Evolutionary conservation across 2,113 vertebrate species (phyloP).

Genomic region (Cranoglanis bouderius): DNA sequence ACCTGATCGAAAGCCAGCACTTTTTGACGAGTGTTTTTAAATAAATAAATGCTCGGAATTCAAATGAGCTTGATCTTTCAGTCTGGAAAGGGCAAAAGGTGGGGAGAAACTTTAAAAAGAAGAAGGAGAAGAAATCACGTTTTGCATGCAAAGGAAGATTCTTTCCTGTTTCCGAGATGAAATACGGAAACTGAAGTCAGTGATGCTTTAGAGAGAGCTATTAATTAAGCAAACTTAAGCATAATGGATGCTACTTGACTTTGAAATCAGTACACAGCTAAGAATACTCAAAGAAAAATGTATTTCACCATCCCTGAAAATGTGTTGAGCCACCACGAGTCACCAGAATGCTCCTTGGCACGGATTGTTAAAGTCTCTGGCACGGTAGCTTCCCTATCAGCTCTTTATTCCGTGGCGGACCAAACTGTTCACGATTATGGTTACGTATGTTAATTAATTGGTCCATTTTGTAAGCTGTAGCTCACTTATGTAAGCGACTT

Average conservation of each 20-base stretch:
- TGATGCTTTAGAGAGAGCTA: neutral
- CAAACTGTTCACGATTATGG: neutral
- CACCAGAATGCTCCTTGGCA: neutral
- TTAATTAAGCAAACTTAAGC: neutral
- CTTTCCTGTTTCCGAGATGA: neutral
- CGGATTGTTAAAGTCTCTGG: neutral
- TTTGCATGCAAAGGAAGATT: neutral
- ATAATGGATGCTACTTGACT: neutral
- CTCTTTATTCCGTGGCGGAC: neutral
- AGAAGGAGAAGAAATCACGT: neutral
- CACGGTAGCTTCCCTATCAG: neutral
- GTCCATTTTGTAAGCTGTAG: neutral
- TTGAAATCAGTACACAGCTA: neutral
- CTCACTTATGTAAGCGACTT: neutral
- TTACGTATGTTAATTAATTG: neutral
- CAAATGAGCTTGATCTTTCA: conserved; percentile 54
- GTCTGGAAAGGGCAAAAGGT: conserved; percentile 33
- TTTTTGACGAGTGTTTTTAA: conserved; percentile 50
- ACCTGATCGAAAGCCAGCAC: conserved; percentile 55
- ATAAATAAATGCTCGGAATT: conserved; percentile 51
- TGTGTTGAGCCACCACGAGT: neutral
- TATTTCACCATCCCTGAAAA: neutral
- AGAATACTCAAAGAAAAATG: neutral
- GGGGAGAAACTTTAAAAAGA: neutral
- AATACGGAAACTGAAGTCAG: neutral